These are phyloP conservation scores for Drosophila multiciliata DNA, from an alignment of 2,888 invertebrate species.

Conservation along the genomic window DNA sequence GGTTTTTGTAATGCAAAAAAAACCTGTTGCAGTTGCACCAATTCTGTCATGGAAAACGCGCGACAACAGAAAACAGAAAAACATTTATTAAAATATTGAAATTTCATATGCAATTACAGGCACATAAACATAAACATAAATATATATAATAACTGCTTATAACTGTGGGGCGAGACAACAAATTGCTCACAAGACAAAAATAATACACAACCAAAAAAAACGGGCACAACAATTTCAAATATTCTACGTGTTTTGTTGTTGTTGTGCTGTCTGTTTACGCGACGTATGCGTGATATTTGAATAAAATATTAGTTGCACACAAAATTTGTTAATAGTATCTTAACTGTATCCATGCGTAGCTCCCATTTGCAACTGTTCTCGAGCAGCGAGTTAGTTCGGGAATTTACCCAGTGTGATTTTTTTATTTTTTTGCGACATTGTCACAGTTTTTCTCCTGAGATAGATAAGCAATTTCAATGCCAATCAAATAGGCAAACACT, in stretches of 20 bases:
- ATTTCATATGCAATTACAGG: constrained; percentile 70
- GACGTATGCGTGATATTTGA: constrained; percentile 64
- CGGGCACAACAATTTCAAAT: constrained; percentile 33
- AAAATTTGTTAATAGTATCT: constrained; percentile 6
- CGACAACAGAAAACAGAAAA: constrained; percentile 56
- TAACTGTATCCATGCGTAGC: constrained; percentile 39
- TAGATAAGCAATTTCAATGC: constrained; percentile 59
- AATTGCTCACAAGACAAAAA: constrained; percentile 35
- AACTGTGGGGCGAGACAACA: constrained; percentile 36
- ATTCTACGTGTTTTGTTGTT: constrained; percentile 2
- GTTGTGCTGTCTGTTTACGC: constrained; percentile 32
- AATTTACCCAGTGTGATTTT: constrained; percentile 13
- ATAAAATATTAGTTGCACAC: constrained; percentile 20
- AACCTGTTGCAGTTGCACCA: constrained; percentile 74
- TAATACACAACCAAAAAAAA: constrained; percentile 7
- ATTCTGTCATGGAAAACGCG: constrained; percentile 70
- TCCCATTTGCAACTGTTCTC: constrained; percentile 57
- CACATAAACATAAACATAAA: constrained; percentile 54
- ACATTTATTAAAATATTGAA: constrained; percentile 72
- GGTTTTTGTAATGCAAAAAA: constrained; percentile 54
- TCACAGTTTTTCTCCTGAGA: constrained; percentile 48
- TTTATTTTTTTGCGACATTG: constrained; percentile 55
- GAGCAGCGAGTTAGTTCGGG: constrained; percentile 9
- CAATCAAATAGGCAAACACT: constrained; percentile 33
- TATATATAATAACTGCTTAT: constrained; percentile 52